Conservation (phyloP, 2,113 vertebrate species). For the Leuciscus idus region DNA sequence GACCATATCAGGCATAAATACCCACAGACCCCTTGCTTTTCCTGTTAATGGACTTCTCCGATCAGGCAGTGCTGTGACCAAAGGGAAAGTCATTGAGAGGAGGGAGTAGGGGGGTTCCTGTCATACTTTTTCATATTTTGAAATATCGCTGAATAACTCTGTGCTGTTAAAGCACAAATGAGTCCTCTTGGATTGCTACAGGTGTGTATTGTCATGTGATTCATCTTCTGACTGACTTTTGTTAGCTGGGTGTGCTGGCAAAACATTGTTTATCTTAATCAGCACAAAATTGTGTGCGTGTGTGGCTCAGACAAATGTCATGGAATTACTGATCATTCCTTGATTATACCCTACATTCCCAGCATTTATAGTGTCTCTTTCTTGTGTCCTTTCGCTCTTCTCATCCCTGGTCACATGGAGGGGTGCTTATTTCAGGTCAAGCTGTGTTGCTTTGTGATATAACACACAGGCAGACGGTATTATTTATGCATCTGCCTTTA, state of each 20-base stretch:
- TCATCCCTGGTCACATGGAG: not conserved
- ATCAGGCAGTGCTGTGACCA: conserved; percentile 53
- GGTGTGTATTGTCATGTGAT: conserved; percentile 22
- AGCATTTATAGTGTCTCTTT: not conserved
- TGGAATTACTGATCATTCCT: not conserved
- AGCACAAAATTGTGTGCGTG: not conserved
- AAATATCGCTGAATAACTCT: not conserved
- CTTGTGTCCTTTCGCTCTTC: not conserved
- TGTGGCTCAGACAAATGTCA: not conserved
- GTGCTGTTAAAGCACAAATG: conserved; percentile 12
- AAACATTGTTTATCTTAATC: conserved; percentile 31
- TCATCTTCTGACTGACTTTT: not conserved
- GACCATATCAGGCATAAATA: conserved; percentile 62
- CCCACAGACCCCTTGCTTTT: conserved; percentile 63
- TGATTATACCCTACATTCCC: not conserved
- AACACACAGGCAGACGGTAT: conserved; percentile 23
- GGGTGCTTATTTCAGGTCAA: not conserved
- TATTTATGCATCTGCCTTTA: conserved; percentile 10
- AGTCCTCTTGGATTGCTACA: not conserved
- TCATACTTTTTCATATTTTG: not conserved
- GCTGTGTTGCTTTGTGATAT: conserved; percentile 29
- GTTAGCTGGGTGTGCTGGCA: conserved; percentile 7
- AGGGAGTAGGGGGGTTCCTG: not conserved
- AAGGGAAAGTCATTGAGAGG: conserved; percentile 61
- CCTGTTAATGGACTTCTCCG: conserved; percentile 63